Evolutionary conservation across 2,113 vertebrate genomes (phyloP).

Genomic region (Gobio gobio): DNA sequence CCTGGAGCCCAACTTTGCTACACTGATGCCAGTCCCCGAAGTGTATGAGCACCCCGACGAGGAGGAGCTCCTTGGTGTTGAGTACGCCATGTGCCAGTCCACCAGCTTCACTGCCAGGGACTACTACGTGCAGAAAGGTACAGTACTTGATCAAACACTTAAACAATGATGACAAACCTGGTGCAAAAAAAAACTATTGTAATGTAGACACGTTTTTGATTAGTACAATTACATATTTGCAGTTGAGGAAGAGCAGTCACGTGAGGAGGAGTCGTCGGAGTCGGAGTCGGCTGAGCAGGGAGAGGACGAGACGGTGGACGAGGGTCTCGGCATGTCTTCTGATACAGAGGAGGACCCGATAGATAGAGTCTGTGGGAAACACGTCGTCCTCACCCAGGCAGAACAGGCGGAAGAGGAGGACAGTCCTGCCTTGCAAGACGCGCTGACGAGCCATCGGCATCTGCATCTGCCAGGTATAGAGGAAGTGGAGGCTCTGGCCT

Average conservation of each 20-base stretch:
- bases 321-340: neutral
- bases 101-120: conserved; percentile 39
- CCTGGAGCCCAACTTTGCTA: too few relatives aligned
- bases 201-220: neutral
- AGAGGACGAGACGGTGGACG: neutral
- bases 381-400: conserved; percentile 10
- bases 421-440: neutral
- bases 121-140: conserved; percentile 36
- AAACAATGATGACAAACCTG: conserved; percentile 26
- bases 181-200: neutral
- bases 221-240: neutral
- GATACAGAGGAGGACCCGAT: conserved; percentile 25
- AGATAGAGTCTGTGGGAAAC: neutral
- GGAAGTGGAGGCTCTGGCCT: neutral
- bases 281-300: neutral
- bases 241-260: neutral
- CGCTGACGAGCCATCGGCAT: neutral
- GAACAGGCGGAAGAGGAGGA: conserved; percentile 5
- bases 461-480: neutral
- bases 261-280: neutral
- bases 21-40: neutral
- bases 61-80: conserved; percentile 38
- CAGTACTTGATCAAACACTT: conserved; percentile 30
- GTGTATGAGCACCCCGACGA: conserved; percentile 10
- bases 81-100: conserved; percentile 45